Evolutionary conservation across 2,797 vertebrate species (phyloP).

Genomic region (Thunnus albacares): DNA sequence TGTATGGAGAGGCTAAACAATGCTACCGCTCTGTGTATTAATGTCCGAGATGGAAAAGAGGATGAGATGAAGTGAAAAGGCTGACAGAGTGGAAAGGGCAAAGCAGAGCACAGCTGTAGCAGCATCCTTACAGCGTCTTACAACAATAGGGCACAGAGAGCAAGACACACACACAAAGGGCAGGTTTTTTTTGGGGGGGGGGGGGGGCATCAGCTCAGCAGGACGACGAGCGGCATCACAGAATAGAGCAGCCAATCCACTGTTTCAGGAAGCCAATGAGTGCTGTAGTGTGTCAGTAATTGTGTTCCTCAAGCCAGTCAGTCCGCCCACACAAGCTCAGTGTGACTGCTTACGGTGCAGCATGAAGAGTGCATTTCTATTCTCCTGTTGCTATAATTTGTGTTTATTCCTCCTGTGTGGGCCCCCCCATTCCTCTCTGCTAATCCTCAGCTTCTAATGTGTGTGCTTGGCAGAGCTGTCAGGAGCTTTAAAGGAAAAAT

Average conservation of each 20-base stretch:
- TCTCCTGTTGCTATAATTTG: conserved; percentile 45
- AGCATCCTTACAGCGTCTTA: conserved; percentile 30
- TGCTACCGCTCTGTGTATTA: not conserved
- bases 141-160: conserved; percentile 19
- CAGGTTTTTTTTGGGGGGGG: not conserved
- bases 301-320: conserved; percentile 51
- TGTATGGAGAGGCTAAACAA: conserved; percentile 10
- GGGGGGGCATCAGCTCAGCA: conserved; percentile 6
- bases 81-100: conserved; percentile 28
- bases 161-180: conserved; percentile 18
- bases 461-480: not conserved
- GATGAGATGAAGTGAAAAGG: conserved; percentile 42
- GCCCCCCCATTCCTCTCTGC: not conserved
- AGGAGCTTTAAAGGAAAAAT: not conserved
- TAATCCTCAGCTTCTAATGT: conserved; percentile 19
- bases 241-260: conserved; percentile 13
- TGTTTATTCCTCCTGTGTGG: conserved; percentile 39
- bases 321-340: conserved; percentile 46
- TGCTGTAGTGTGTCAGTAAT: conserved; percentile 56
- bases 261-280: conserved; percentile 50
- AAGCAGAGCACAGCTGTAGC: conserved; percentile 29
- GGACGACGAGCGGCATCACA: conserved; percentile 20
- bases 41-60: conserved; percentile 19
- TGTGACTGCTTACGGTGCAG: conserved; percentile 29
- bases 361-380: conserved; percentile 21